phyloP scores from a whole-genome alignment of 2,797 vertebrate genomes.

The Enteromius mattozi region DNA sequence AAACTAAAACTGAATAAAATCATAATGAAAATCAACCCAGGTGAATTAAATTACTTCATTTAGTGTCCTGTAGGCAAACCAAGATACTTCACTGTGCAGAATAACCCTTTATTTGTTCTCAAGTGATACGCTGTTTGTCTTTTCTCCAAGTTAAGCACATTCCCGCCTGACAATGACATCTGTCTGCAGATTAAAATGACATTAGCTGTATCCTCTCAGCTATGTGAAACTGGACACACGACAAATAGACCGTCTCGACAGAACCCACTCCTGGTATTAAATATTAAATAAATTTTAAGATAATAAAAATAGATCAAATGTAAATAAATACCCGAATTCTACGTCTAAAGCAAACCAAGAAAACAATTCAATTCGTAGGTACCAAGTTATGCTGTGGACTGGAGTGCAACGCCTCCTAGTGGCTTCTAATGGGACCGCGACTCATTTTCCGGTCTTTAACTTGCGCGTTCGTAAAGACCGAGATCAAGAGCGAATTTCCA shows the following conservation, averaged over 20 bases:
- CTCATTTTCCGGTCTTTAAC: slow-evolving; percentile 71
- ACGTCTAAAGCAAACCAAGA: neutral
- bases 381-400: slow-evolving; percentile 70
- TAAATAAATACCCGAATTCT: neutral
- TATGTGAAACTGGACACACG: slow-evolving; percentile 40
- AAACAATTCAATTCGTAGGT: neutral
- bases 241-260: neutral
- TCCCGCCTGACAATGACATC: slow-evolving; percentile 43
- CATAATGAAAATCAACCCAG: neutral
- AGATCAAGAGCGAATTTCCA: slow-evolving; percentile 70
- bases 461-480: slow-evolving; percentile 65
- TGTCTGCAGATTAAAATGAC: slow-evolving; percentile 33
- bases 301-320: neutral
- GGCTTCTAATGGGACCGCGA: slow-evolving; percentile 65
- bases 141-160: slow-evolving; percentile 46
- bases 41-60: slow-evolving; percentile 18
- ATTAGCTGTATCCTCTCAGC: slow-evolving; percentile 29
- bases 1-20: neutral
- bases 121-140: slow-evolving; percentile 39
- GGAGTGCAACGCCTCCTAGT: slow-evolving; percentile 90
- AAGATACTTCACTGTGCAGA: neutral
- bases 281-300: neutral
- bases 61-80: slow-evolving; percentile 5
- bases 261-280: neutral
- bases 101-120: slow-evolving; percentile 45